Base-by-base conservation (phyloP, 2,888 invertebrate genomes). In the Latheticus oryzae region DNA sequence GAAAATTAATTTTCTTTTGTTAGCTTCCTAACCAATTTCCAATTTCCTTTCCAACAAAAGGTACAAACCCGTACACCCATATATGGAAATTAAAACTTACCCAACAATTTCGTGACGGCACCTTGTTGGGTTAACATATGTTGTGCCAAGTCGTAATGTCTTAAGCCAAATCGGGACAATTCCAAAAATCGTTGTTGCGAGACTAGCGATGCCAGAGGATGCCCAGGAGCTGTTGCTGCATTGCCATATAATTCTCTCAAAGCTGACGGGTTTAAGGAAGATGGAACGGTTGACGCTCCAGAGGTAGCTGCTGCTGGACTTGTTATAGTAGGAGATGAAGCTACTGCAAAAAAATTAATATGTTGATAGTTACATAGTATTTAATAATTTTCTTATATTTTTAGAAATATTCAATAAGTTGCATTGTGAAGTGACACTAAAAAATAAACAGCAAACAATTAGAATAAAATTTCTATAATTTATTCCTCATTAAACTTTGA, bases 121-220 rank as follows among this genome's bases (percentile, higher is more conserved):
- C 93, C 93, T 82, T 94, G 93, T 81, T 94, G 93, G 58, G 91
- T 90, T 51, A 95, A 84, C 83, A 94, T 91, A 75, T 94, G 94
- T 73, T 93, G 91, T 2, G 94, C 93, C 73, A 95, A 85, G 79
- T 95, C 94, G 75, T 94, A 95, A 73, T 94, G 94, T 65, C 94
- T 83, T 66, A 93, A 81, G 65, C 93, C 85, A 81, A 89, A 84
- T 79, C 93, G 83, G 28, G 92, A 91, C 65, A 93, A 79, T 76
- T 93, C 93, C 70, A 93, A 79, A 3, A 93, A 83, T 61, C 93
- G 82, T 77, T 92, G 91, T 73, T 91, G 89, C 1, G 90, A 89
- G 60, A 89, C 86, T 65, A 90, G 78, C 1, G 89, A 87, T 15
- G 88, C 88, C 30, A 90, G 80, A 16, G 89, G 88, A 72, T 87